phyloP scores from a whole-genome alignment of 2,888 invertebrate genomes.

The Mactromeris polynyma region DNA sequence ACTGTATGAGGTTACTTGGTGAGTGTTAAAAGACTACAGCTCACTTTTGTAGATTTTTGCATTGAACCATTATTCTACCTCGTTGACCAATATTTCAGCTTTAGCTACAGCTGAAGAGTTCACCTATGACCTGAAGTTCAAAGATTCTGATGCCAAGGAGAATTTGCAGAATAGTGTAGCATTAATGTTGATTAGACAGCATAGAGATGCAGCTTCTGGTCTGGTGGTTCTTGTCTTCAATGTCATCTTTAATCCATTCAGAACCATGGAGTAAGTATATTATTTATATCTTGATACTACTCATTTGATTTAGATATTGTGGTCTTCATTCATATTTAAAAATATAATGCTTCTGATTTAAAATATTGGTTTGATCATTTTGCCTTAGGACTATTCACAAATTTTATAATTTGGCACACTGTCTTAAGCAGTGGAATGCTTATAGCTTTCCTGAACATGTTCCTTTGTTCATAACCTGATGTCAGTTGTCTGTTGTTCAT shows the following conservation, averaged over 20 bases:
- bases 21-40: too few relatives aligned
- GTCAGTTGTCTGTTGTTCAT: too few relatives aligned
- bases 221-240: conserved; percentile 86
- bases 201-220: conserved; percentile 83
- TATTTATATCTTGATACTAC: background rate
- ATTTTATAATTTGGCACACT: too few relatives aligned
- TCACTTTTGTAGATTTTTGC: too few relatives aligned
- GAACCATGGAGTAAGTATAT: conserved; percentile 85
- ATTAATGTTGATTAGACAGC: conserved; percentile 81
- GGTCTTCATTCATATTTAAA: background rate
- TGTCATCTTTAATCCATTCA: conserved; percentile 84
- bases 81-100: conserved; percentile 74
- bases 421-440: too few relatives aligned
- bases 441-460: too few relatives aligned
- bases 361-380: too few relatives aligned
- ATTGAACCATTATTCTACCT: too few relatives aligned
- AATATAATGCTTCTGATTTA: too few relatives aligned
- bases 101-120: conserved; percentile 84
- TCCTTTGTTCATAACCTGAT: too few relatives aligned
- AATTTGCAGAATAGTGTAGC: conserved; percentile 80
- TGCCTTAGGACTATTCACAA: too few relatives aligned
- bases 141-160: conserved; percentile 71
- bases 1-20: too few relatives aligned
- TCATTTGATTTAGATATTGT: background rate
- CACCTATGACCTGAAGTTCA: conserved; percentile 78